A percentile compares a stretch with the other conserved stretches of the same genome.
Conservation (phyloP, 2,888 invertebrate species). For the Nemotelus pantherinus region DNA sequence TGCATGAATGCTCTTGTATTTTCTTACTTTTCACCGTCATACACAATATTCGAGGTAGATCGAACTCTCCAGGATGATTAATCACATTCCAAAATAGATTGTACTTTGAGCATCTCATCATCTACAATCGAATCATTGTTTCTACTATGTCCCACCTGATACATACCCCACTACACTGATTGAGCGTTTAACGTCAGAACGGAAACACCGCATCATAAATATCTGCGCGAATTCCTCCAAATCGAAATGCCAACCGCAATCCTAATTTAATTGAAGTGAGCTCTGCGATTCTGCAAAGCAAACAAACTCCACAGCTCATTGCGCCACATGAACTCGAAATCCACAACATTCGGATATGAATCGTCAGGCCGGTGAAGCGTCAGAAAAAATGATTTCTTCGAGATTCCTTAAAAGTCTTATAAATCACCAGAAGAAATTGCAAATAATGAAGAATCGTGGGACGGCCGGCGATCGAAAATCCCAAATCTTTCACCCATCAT, state of each 20-base stretch:
- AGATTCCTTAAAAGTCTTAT: slow-evolving; percentile 13
- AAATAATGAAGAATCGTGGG: slow-evolving; percentile 43
- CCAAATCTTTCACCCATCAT: slow-evolving; percentile 28
- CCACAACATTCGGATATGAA: slow-evolving; percentile 38
- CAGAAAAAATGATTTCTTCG: slow-evolving; percentile 4
- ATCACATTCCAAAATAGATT: slow-evolving; percentile 20
- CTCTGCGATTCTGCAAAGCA: slow-evolving; percentile 35
- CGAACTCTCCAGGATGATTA: neutral
- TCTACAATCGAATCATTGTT: slow-evolving; percentile 3
- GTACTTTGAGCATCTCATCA: too few species aligned
- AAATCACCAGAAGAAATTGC: slow-evolving; percentile 41
- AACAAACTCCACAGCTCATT: slow-evolving; percentile 5
- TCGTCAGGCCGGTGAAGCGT: neutral
- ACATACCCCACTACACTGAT: slow-evolving; percentile 10
- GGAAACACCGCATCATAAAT: slow-evolving; percentile 42
- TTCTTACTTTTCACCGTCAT: neutral
- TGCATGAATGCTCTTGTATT: neutral
- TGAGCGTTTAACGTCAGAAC: slow-evolving; percentile 36
- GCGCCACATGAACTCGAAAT: slow-evolving; percentile 29
- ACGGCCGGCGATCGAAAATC: slow-evolving; percentile 16
- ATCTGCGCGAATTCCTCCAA: slow-evolving; percentile 16
- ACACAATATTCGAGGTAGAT: too few species aligned
- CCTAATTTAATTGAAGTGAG: slow-evolving; percentile 36
- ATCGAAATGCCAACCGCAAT: neutral
- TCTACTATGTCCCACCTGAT: slow-evolving; percentile 34